Base-by-base conservation (phyloP, 2,797 vertebrate genomes). In the Sylvilagus floridanus region DNA sequence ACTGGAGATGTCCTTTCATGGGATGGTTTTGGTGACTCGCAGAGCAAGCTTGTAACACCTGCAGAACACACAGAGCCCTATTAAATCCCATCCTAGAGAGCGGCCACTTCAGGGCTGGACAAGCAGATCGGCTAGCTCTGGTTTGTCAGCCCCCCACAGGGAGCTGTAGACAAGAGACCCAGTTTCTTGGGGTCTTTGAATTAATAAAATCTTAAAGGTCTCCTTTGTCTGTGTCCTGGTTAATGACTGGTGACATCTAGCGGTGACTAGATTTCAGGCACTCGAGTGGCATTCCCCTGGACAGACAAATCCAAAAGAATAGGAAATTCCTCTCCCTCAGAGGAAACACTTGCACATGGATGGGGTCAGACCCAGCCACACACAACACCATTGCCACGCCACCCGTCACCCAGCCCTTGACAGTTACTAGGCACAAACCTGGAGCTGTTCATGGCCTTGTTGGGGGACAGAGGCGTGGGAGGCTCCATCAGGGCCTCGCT, bases 231-330 rank as follows among this genome's bases (percentile, higher is more conserved):
- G 37, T 35, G 60, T 96, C 95, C 92, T 78, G 54, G 47, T 94
- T 95, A 57, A 84, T 84, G 63, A 90, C 95, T 94, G 75, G 84
- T 93, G 93, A 78, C 94, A 57, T 78, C 77, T 94, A 73, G 72
- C 94, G 75, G 54, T 84, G 37, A 37, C 72, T 95, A n/a, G 11
- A 0, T 90, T 90, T 88, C 78, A 91, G 81, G 77, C 93, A 90
- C 52, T 63, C 9, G 54, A 16, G n/a, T 22, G 91, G 22, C 79
- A 12, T 5, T 93, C 19, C 28, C 17, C 71, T 72, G 88, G 83
- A 54, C 73, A 72, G 42, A 2, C 2, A 50, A 73, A 91, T 65
- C 35, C 52, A 35, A 47, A 57, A 66, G n/a, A 73, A 86, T 52
- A 30, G 35, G 90, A 30, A 26, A 4, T 1, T 50, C 84, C 90